Evolutionary conservation across 2,797 vertebrate genomes (phyloP), one percentile per base, ranked within the genome.

Genomic region (Falco novaeseelandiae): DNA sequence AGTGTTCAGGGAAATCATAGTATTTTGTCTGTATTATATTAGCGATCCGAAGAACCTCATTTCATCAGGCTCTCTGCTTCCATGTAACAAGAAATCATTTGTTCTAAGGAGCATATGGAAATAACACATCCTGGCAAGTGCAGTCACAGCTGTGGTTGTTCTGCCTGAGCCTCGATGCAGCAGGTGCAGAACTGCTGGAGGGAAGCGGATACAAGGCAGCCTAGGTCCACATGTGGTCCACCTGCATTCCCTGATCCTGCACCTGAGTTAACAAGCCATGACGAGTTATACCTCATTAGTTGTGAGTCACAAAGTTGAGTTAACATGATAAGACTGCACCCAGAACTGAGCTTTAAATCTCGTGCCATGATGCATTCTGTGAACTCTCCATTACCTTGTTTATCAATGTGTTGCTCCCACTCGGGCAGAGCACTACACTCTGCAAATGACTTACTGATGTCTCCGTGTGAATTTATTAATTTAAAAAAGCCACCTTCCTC

Each of bases 331-430:
- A 62, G 32, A 21, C 16, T 73, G 34, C 9, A 42, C 44, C 57
- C 29, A 86, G 63, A 88, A 55, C 48, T 54, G 20, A 80, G 27
- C 8, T 85, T 94, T 71, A 32, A 48, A 21, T 69, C 40, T 44
- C 3, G 2, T n/a, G 36, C 14, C 2, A 1, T 25, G 38, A 27
- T 29, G 7, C 8, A 3, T 42, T 74, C 44, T 52, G n/a, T n/a
- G 49, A 87, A 42, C n/a, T 51, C 5, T 55, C 29, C 0, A 2
- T 38, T 76, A 8, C 7, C 12, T 48, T 44, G 8, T 12, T 49
- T 71, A 14, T 26, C 23, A 57, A 14, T 32, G 12, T 54, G 9
- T 12, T 58, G 13, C 30, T 73, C 18, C 77, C 54, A 54, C 55
- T 5, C 80, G n/a, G 21, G 38, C 55, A 80, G n/a, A 63, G 21